Conservation (phyloP, 1,140 invertebrate species). For the Scylla paramamosain region DNA sequence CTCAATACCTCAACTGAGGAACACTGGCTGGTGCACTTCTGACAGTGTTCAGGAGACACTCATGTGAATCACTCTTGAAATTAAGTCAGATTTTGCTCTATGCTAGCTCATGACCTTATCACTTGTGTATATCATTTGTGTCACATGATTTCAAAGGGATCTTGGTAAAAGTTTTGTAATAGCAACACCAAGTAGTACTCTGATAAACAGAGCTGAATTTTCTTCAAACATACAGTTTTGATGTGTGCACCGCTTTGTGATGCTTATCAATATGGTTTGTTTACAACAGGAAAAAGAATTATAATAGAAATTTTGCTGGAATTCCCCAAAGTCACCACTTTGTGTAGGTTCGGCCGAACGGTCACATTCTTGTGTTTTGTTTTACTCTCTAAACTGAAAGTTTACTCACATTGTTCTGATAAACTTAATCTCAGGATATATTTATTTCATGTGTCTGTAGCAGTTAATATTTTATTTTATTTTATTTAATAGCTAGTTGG, state of each 20-base stretch:
- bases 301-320: background rate
- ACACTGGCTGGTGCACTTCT: constrained; percentile 38
- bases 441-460: background rate
- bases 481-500: background rate
- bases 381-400: background rate
- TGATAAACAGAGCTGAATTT: background rate
- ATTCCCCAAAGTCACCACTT: background rate
- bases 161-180: background rate
- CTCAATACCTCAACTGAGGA: constrained; percentile 26
- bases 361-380: background rate
- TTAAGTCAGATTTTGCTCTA: constrained; percentile 27
- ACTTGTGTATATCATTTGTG: constrained; percentile 37
- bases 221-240: background rate
- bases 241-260: background rate
- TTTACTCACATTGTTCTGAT: background rate
- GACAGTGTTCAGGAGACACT: constrained; percentile 43
- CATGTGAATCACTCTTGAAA: constrained; percentile 41
- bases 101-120: constrained; percentile 9
- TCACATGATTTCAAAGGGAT: background rate
- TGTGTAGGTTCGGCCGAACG: background rate
- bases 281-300: background rate
- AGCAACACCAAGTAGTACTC: background rate
- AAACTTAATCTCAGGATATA: constrained; percentile 19
- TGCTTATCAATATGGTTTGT: background rate
- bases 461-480: no score